Evolutionary conservation across 1,140 invertebrate genomes (phyloP), one percentile per base, ranked within the genome.

Genomic region (Psix sp.): DNA sequence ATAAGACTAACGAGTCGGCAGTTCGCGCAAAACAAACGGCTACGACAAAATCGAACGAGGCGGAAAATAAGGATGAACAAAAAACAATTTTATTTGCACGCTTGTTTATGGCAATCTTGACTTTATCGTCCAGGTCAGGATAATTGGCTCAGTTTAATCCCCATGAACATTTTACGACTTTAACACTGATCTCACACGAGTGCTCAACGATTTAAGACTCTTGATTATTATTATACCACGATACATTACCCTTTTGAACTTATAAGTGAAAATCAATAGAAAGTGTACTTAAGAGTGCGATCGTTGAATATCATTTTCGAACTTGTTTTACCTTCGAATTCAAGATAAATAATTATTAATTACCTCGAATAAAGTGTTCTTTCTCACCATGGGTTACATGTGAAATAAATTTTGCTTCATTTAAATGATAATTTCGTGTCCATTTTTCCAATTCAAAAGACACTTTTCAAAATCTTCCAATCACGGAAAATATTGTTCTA

Each of bases 111-210:
- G 56, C 31, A 46, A 15, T 40, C 35, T 31, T 33, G 48, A 24
- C 24, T 67, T 67, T 71, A 70, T 70, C 66, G 62, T 29, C 29
- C 15, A 42, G 59, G 46, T 49, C 54, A 60, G 52, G 43, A 52
- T 71, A 71, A 76, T 76, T 76, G 74, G 62, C 51, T 68, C 59
- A 46, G 39, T 66, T 57, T 66, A 76, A 71, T 76, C 62, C 66
- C 59, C 49, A 38, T 40, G 46, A 20, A 65, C 59, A 16, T 18
- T 74, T 74, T 74, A 74, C 63, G 72, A 65, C 42, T 43, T 51
- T 38, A 35, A 57, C 21, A 33, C 62, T 18, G 48, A 74, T 66
- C 62, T 16, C 35, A n/a, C 31, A 4, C 56, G 26, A 60, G 40
- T 46, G 33, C 24, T 35, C 35, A 40, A 36, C 40, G 48, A 57